Evolutionary conservation across 2,113 vertebrate species (phyloP), one percentile per base, ranked within the genome.

Genomic region (Columba livia): DNA sequence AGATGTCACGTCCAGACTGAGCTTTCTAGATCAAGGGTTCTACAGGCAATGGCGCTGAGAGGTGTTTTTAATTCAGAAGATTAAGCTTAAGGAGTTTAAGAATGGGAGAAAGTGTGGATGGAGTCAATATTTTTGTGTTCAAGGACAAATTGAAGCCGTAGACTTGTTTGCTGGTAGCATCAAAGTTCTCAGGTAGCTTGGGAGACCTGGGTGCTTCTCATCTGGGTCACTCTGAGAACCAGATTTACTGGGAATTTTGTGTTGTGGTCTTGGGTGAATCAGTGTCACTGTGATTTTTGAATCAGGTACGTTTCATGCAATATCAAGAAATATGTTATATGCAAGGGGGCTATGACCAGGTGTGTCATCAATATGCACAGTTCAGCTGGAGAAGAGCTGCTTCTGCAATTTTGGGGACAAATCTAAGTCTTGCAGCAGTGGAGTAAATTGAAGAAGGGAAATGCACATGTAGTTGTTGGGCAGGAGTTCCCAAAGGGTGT

Each of bases 291-390:
- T 51, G 32, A 36, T 32, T 53, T 47, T n/a, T 60, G 20, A 58
- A 42, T 60, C 19, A 15, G 53, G 25, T 29, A 0, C 1, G 1
- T 78, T 53, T 80, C 0, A 2, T 32, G 12, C 1, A 13, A 12
- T 47, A 36, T 9, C 26, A 40, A 36, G 24, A 40, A 28, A 40
- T 2, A 7, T 1, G 12, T 70, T 81, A 42, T 51, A 31, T 40
- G 26, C 1, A 9, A 34, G n/a, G 25, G 26, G 34, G 3, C 40
- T 72, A 4, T 7, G 38, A 14, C 0, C 8, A 17, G 25, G 24
- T 42, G 67, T 14, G 64, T 47, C 26, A 8, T 70, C 75, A 15
- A 7, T 51, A 29, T 4, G 5, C 31, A 9, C 47, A 79, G n/a
- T 0, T 51, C 40, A 75, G 57, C 70, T 82, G 69, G 53, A 24